Evolutionary conservation across 2,888 invertebrate genomes (phyloP), one percentile per base, ranked within the genome.

Genomic region (Cryptocephalus primarius): DNA sequence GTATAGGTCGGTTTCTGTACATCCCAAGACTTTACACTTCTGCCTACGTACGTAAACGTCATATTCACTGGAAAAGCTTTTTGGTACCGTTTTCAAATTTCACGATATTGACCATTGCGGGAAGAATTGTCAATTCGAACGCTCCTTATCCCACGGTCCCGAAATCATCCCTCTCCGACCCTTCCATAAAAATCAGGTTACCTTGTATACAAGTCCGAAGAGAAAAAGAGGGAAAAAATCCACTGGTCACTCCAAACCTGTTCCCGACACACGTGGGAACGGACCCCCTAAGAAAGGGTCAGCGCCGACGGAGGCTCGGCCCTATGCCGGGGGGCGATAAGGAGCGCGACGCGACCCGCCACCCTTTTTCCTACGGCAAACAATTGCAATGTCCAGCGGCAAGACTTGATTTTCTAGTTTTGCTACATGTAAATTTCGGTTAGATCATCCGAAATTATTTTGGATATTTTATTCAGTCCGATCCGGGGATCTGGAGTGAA

Each of bases 321-420:
- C 53, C 51, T 56, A 52, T 48, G 42, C 32, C n/a, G 9, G 12
- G 32, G 31, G 14, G n/a, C 40, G 33, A 50, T 45, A 48, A 52
- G 47, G 48, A 46, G 48, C 41, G 43, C 42, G 55, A 54, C 56
- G 54, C 52, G 52, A 48, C 56, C 53, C 51, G 36, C 33, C 13
- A 55, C 61, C 58, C 60, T 53, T 57, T 55, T 54, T 53, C 48
- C 47, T 8, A 13, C 40, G 14, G 6, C 55, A 50, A 58, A 64
- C 62, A 60, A 62, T 63, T 56, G 60, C 59, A 56, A 56, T 66
- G 66, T 65, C 65, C 66, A 62, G 61, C 54, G 47, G 52, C 59
- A 63, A 55, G 62, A 68, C 67, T 60, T 64, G 68, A 66, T 66
- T 67, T 67, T 67, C 68, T 56, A 62, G 68, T 68, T 68, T 62